phyloP scores from a whole-genome alignment of 2,797 vertebrate genomes.

The Myotis myotis region DNA sequence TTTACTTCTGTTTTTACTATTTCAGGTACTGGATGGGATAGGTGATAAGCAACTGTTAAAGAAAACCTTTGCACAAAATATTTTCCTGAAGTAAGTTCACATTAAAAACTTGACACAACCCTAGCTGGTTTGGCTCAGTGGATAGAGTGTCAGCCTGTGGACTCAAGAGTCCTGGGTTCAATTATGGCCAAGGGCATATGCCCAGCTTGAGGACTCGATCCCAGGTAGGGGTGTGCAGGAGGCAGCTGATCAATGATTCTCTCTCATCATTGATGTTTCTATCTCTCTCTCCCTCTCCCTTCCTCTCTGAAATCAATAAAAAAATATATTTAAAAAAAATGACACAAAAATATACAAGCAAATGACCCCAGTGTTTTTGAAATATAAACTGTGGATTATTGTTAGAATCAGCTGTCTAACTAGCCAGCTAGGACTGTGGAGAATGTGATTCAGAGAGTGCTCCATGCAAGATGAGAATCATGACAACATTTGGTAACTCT shows the following conservation, averaged over 20 bases:
- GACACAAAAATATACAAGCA: neutral
- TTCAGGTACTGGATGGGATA: neutral
- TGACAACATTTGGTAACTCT: neutral
- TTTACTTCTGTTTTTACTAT: slow-evolving; percentile 3
- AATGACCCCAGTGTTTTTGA: neutral
- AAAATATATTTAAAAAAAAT: neutral
- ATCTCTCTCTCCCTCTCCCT: no score
- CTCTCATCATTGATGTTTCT: no score
- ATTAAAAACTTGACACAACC: neutral
- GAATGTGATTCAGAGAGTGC: neutral
- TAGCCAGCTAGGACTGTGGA: neutral
- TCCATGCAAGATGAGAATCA: neutral
- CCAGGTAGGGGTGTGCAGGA: no score
- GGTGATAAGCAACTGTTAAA: neutral
- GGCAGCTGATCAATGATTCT: no score
- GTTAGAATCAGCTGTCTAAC: neutral
- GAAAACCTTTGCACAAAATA: neutral
- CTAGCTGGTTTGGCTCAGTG: no score
- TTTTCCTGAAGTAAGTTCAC: neutral
- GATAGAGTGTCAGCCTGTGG: no score
- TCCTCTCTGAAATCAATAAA: no score
- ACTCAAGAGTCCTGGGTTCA: no score
- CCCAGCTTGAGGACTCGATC: no score
- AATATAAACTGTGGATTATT: neutral
- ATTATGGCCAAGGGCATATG: no score